These are phyloP conservation scores for Laspeyria flexula DNA, from an alignment of 2,888 invertebrate species.

Conservation along the genomic window DNA sequence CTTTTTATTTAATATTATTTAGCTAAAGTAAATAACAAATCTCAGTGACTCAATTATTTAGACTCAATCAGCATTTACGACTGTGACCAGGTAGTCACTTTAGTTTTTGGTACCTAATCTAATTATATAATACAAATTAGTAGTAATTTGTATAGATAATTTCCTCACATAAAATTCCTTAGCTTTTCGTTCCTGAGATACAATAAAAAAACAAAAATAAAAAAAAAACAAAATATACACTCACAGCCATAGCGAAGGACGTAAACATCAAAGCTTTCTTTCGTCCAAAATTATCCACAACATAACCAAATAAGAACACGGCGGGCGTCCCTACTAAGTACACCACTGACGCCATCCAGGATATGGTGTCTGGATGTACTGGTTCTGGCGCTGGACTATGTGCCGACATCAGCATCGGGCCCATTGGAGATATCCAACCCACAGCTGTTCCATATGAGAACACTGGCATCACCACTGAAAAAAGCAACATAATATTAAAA, in stretches of 20 bases:
- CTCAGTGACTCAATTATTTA: too few species aligned
- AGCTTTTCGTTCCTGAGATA: background rate
- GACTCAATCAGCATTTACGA: too few species aligned
- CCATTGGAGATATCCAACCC: conserved; percentile 86
- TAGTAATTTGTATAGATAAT: too few species aligned
- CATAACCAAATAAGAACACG: conserved; percentile 82
- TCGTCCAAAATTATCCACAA: conserved; percentile 83
- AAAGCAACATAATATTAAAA: background rate
- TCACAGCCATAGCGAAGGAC: conserved; percentile 75
- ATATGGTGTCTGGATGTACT: conserved; percentile 76
- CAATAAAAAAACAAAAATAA: background rate
- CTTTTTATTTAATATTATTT: too few species aligned
- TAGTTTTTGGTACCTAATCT: too few species aligned
- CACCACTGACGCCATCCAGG: conserved; percentile 86
- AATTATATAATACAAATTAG: too few species aligned
- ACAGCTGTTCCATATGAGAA: conserved; percentile 84
- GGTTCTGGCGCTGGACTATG: conserved; percentile 72
- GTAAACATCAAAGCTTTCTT: conserved; percentile 79
- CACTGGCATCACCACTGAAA: conserved; percentile 83
- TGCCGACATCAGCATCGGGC: conserved; percentile 77
- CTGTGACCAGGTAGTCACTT: too few species aligned
- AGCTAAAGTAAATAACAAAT: too few species aligned
- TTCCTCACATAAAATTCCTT: too few species aligned
- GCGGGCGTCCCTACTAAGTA: conserved; percentile 84
- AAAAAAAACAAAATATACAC: conserved; percentile 22